A percentile compares a stretch with the other conserved stretches of the same genome.
phyloP scores from a whole-genome alignment of 2,888 invertebrate genomes.

The Phania funesta region DNA sequence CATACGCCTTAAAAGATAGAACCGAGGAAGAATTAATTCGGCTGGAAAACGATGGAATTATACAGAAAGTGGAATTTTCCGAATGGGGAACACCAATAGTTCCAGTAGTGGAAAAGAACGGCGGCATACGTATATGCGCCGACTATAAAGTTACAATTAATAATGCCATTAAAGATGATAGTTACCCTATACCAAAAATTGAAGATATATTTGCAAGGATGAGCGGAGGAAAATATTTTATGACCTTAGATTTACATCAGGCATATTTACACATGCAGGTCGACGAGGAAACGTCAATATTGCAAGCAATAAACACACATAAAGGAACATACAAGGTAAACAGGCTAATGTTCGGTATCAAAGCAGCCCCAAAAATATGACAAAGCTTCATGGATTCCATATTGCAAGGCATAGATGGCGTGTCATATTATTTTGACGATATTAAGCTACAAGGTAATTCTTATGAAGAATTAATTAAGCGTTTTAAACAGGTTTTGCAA shows the following conservation, averaged over 20 bases:
- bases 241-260: background rate
- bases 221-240: too few species aligned
- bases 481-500: too few species aligned
- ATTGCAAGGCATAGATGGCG: too few species aligned
- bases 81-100: background rate
- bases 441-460: background rate
- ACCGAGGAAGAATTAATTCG: background rate
- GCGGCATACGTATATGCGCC: too few species aligned
- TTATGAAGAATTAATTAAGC: background rate
- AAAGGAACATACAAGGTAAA: slow-evolving; percentile 60
- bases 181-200: background rate
- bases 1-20: background rate
- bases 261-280: background rate
- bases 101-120: too few species aligned
- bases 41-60: background rate
- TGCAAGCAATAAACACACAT: slow-evolving; percentile 70
- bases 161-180: background rate
- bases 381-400: too few species aligned
- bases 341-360: slow-evolving; percentile 71
- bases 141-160: background rate
- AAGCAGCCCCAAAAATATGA: too few species aligned
- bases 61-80: background rate
- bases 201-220: background rate
- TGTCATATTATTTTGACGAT: slow-evolving; percentile 15
- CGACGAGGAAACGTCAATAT: slow-evolving; percentile 39